These are phyloP conservation scores for Protobothrops mucrosquamatus DNA, from an alignment of 2,113 vertebrate species.

Conservation along the genomic window DNA sequence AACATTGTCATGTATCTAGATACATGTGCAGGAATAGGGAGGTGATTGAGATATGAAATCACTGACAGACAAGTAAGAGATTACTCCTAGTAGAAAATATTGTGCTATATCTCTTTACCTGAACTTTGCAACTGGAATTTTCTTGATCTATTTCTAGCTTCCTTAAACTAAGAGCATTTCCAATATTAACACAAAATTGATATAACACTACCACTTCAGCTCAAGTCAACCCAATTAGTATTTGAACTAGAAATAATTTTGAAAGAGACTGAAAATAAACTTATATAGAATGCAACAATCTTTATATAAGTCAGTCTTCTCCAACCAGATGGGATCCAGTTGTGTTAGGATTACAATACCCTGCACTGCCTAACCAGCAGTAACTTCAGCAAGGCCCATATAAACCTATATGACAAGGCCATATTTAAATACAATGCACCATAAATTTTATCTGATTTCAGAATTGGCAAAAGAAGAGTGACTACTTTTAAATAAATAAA, in stretches of 20 bases:
- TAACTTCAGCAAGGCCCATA: background rate
- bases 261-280: background rate
- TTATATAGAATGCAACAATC: background rate
- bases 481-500: too few relatives aligned
- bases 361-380: background rate
- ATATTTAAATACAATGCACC: background rate
- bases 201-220: slow-evolving; percentile 9
- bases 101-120: background rate
- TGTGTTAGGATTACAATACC: background rate
- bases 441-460: background rate
- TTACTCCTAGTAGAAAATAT: background rate
- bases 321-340: background rate
- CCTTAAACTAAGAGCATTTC: background rate
- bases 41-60: background rate
- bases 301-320: background rate
- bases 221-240: background rate
- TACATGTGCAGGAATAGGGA: too few relatives aligned
- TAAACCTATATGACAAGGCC: background rate
- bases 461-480: too few relatives aligned
- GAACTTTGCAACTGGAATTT: background rate
- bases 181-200: background rate
- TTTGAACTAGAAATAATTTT: background rate
- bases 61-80: background rate
- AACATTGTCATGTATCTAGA: background rate
- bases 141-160: background rate